These are phyloP conservation scores for Nycteola revayana DNA, from an alignment of 2,888 invertebrate genomes.

Conservation along the genomic window DNA sequence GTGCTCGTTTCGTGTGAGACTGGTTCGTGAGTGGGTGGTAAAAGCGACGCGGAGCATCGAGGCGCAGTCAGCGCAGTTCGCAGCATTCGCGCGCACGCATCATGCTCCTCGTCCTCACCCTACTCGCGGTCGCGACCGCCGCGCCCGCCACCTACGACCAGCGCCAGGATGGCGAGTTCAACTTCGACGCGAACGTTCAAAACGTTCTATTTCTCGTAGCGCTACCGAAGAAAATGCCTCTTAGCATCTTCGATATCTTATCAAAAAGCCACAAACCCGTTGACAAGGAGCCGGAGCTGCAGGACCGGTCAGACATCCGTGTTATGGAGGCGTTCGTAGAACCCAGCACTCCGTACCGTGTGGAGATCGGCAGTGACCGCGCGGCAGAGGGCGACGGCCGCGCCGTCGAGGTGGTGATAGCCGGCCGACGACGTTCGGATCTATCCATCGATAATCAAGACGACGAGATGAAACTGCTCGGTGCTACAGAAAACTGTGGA, in stretches of 20 bases:
- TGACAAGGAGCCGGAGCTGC: slow-evolving; percentile 38
- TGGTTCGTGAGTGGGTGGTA: slow-evolving; percentile 68
- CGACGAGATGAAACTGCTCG: slow-evolving; percentile 81
- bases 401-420: slow-evolving; percentile 64
- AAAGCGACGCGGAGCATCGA: slow-evolving; percentile 65
- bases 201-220: slow-evolving; percentile 88
- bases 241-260: slow-evolving; percentile 37
- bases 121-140: slow-evolving; percentile 50
- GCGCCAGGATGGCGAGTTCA: slow-evolving; percentile 88
- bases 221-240: slow-evolving; percentile 61
- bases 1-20: slow-evolving; percentile 71
- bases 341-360: slow-evolving; percentile 86
- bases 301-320: slow-evolving; percentile 71
- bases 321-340: slow-evolving; percentile 82
- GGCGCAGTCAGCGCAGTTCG: slow-evolving; percentile 58
- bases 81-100: slow-evolving; percentile 56
- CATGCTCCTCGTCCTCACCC: slow-evolving; percentile 53
- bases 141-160: slow-evolving; percentile 82
- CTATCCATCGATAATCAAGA: slow-evolving; percentile 45
- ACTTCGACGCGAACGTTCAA: slow-evolving; percentile 87
- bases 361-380: slow-evolving; percentile 79
- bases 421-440: slow-evolving; percentile 52
- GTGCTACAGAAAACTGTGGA: slow-evolving; percentile 88
- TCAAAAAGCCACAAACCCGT: slow-evolving; percentile 34
- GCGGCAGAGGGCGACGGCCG: slow-evolving; percentile 48